Evolutionary conservation across 2,113 vertebrate genomes (phyloP).

Genomic region (Anguilla japonica): DNA sequence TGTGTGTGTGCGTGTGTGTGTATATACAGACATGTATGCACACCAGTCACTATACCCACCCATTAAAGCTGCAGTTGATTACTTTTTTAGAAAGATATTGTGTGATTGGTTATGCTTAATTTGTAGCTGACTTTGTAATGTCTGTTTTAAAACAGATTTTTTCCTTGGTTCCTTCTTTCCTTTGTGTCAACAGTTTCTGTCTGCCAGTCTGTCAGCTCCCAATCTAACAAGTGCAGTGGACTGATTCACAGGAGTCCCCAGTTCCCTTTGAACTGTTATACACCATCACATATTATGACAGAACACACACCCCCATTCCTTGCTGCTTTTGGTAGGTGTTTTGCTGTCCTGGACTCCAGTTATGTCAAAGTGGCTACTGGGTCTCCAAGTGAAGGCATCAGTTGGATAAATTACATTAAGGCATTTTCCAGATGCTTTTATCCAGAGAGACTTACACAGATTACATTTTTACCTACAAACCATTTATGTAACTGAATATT

Average conservation of each 20-base stretch:
- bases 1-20: too few species aligned
- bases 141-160: not conserved
- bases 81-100: too few species aligned
- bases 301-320: not conserved
- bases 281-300: not conserved
- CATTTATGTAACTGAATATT: too few species aligned
- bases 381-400: not conserved
- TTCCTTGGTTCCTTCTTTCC: not conserved
- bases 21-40: too few species aligned
- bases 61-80: too few species aligned
- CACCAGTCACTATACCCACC: too few species aligned
- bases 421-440: too few species aligned
- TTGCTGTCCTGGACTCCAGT: not conserved
- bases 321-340: not conserved
- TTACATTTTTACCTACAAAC: too few species aligned
- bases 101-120: too few species aligned
- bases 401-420: not conserved
- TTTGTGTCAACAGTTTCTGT: not conserved
- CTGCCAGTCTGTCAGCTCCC: not conserved
- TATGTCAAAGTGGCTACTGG: not conserved
- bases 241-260: not conserved
- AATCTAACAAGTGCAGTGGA: not conserved
- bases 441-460: too few species aligned
- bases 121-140: too few species aligned
- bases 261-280: not conserved